These are phyloP conservation scores for Bradysia coprophila DNA, from an alignment of 1,140 invertebrate species.

Conservation along the genomic window DNA sequence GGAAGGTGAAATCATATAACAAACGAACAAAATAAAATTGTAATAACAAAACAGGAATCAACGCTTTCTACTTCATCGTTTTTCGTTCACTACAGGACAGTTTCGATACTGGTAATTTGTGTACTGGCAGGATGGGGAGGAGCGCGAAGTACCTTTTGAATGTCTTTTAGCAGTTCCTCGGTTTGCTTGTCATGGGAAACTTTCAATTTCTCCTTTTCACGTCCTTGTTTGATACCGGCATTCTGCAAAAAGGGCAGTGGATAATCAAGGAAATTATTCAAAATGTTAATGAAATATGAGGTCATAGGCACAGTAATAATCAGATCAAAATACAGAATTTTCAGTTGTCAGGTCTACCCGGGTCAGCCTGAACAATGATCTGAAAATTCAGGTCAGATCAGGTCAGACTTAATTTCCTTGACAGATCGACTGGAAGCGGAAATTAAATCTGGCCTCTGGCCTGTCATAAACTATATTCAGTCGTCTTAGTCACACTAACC, in stretches of 20 bases:
- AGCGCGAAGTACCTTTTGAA: constrained; percentile 54
- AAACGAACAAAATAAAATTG: too few relatives aligned
- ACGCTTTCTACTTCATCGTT: too few relatives aligned
- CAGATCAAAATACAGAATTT: neutral
- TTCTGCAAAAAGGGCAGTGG: constrained; percentile 25
- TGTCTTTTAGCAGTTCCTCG: constrained; percentile 76
- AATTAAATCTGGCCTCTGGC: neutral
- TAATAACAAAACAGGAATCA: too few relatives aligned
- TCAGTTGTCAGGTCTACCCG: neutral
- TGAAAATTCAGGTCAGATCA: too few relatives aligned
- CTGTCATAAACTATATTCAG: neutral
- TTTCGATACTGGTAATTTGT: constrained; percentile 24
- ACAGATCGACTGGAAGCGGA: neutral
- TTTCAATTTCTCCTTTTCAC: constrained; percentile 87
- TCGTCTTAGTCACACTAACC: constrained; percentile 18
- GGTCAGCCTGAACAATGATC: too few relatives aligned
- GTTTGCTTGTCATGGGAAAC: constrained; percentile 83
- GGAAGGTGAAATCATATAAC: too few relatives aligned
- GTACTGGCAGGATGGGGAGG: constrained; percentile 9
- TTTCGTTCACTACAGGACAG: constrained; percentile 21
- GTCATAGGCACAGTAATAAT: neutral
- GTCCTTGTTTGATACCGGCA: constrained; percentile 71
- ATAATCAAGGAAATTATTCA: constrained; percentile 1
- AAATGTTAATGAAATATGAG: too few relatives aligned
- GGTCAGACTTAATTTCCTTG: neutral